Conservation (phyloP, 1,140 invertebrate species). For the Sitodiplosis mosellana region DNA sequence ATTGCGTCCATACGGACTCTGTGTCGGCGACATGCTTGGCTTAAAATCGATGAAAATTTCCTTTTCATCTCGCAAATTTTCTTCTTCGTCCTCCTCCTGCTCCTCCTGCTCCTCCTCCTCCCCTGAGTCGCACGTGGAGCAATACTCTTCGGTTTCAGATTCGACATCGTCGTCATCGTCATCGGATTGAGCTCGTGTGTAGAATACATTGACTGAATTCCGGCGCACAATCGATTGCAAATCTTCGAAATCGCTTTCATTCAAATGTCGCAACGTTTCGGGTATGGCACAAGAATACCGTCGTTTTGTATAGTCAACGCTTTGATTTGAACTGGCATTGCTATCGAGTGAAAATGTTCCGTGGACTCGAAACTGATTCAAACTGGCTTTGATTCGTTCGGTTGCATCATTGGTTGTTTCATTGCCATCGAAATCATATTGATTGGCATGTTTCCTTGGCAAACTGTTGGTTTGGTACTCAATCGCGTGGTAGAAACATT, state of each 20-base stretch:
- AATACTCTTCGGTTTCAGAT: background rate
- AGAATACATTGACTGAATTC: background rate
- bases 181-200: background rate
- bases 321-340: no score
- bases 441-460: conserved; percentile 8
- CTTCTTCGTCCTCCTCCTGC: conserved; percentile 10
- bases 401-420: background rate
- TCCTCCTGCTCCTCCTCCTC: conserved; percentile 10
- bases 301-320: background rate
- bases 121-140: conserved; percentile 1
- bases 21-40: conserved; percentile 44
- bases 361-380: background rate
- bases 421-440: conserved; percentile 10
- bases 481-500: conserved; percentile 17
- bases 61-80: conserved; percentile 35
- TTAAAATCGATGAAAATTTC: conserved; percentile 79
- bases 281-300: background rate
- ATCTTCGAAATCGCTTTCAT: no score
- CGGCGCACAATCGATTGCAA: no score
- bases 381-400: background rate
- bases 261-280: background rate
- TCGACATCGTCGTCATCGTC: background rate
- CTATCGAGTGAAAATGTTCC: background rate
- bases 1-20: conserved; percentile 30
- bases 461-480: conserved; percentile 20